A percentile compares a stretch with the other conserved stretches of the same genome.
Evolutionary conservation across 2,888 invertebrate species (phyloP).

Genomic region (Drosophila putrida): DNA sequence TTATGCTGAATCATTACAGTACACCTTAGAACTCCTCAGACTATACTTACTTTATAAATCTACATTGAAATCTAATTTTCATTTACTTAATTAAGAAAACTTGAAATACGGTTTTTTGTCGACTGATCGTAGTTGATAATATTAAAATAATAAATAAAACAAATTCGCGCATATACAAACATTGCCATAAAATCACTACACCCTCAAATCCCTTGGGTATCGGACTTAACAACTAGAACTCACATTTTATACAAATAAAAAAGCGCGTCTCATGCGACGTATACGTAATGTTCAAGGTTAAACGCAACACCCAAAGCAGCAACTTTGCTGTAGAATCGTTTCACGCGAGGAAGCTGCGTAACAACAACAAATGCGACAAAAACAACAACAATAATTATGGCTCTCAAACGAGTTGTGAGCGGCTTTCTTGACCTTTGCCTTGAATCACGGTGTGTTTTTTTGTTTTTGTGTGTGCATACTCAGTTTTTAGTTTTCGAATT

Average conservation of each 20-base stretch:
- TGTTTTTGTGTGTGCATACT: background rate
- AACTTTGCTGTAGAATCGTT: constrained; percentile 47
- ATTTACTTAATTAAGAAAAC: too few species aligned
- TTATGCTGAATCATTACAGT: background rate
- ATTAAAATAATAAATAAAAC: too few species aligned
- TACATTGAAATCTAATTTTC: too few species aligned
- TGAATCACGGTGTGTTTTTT: constrained; percentile 57
- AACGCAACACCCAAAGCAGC: constrained; percentile 35
- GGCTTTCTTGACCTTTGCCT: constrained; percentile 73
- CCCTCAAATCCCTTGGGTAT: background rate
- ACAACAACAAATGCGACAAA: constrained; percentile 16
- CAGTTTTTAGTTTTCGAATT: constrained; percentile 24
- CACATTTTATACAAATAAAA: constrained; percentile 19
- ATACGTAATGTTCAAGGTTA: constrained; percentile 68
- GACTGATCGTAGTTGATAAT: too few species aligned
- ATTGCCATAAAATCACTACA: background rate
- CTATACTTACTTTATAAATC: too few species aligned
- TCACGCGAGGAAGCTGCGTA: constrained; percentile 60
- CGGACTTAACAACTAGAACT: constrained; percentile 22
- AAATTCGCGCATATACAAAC: too few species aligned
- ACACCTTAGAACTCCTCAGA: background rate
- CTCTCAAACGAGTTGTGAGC: constrained; percentile 63
- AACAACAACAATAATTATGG: constrained; percentile 11
- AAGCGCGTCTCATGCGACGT: constrained; percentile 49
- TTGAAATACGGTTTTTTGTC: too few species aligned